These are phyloP conservation scores for Habrosyne pyritoides DNA, from an alignment of 2,888 invertebrate species.

Conservation along the genomic window DNA sequence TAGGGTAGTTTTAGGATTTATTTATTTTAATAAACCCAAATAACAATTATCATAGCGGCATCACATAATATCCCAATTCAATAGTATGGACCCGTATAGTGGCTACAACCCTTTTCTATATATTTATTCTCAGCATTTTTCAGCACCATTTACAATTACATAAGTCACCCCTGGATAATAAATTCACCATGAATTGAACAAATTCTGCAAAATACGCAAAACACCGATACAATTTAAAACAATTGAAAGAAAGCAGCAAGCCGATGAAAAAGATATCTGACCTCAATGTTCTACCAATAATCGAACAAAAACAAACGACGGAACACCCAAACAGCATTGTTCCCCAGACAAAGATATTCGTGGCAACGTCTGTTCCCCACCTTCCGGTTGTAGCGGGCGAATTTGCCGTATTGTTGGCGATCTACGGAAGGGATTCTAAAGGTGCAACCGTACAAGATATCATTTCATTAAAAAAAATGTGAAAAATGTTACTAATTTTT, in stretches of 20 bases:
- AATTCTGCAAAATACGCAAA: not conserved
- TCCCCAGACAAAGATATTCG: slow-evolving; percentile 42
- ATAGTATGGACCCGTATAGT: no score
- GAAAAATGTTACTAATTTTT: no score
- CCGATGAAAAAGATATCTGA: not conserved
- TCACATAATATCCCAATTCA: no score
- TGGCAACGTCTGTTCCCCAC: slow-evolving; percentile 39
- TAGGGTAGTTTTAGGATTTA: no score
- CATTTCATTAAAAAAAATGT: no score
- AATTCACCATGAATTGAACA: no score
- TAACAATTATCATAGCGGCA: no score
- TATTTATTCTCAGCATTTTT: no score
- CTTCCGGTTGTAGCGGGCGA: slow-evolving; percentile 49
- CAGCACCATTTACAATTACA: no score
- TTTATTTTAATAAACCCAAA: no score
- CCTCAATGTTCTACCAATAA: not conserved
- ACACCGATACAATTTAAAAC: not conserved
- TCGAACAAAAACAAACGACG: slow-evolving; percentile 3
- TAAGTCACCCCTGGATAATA: no score
- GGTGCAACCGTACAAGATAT: not conserved
- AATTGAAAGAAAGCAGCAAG: not conserved
- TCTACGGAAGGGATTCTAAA: slow-evolving; percentile 34
- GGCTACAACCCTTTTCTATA: no score
- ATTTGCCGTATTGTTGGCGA: slow-evolving; percentile 44
- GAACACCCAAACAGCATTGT: slow-evolving; percentile 16